Percentiles rank a stretch among this genome's conserved stretches.
Evolutionary conservation across 2,113 vertebrate genomes (phyloP).

Genomic region (Plestiodon gilberti): DNA sequence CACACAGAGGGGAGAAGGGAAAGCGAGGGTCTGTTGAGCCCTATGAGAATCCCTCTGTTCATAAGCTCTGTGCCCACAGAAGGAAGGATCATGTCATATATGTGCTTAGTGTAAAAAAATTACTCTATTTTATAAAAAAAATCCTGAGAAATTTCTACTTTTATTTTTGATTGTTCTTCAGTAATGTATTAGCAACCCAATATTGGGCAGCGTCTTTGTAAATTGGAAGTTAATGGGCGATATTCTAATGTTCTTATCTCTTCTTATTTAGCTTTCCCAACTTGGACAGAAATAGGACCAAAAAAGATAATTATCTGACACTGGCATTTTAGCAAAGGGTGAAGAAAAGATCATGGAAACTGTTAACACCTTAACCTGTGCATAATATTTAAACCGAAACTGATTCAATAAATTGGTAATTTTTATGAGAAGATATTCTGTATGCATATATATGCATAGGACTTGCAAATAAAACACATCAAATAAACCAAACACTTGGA

Average conservation of each 20-base stretch:
- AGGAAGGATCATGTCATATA: background rate
- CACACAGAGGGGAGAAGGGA: background rate
- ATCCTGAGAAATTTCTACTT: background rate
- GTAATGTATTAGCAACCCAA: background rate
- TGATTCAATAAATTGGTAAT: conserved; percentile 78
- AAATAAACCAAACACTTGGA: conserved; percentile 66
- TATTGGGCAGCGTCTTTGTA: background rate
- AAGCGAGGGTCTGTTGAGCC: background rate
- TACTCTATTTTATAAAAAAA: background rate
- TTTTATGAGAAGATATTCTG: conserved; percentile 68
- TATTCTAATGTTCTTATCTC: conserved; percentile 42
- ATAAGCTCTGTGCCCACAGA: background rate
- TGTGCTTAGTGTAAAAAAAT: background rate
- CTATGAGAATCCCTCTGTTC: background rate
- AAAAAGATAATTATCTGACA: conserved; percentile 49
- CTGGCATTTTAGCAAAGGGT: conserved; percentile 31
- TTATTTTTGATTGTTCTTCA: background rate
- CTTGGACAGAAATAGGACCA: conserved; percentile 89
- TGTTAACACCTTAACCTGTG: conserved; percentile 49
- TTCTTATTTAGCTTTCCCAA: conserved; percentile 85
- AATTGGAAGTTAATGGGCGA: background rate
- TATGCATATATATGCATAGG: conserved; percentile 73
- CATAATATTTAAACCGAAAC: conserved; percentile 61
- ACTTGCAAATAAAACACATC: conserved; percentile 76
- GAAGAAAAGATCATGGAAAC: conserved; percentile 62